These are phyloP conservation scores for Drosophila gaucha DNA, from an alignment of 2,888 invertebrate genomes.

Conservation along the genomic window DNA sequence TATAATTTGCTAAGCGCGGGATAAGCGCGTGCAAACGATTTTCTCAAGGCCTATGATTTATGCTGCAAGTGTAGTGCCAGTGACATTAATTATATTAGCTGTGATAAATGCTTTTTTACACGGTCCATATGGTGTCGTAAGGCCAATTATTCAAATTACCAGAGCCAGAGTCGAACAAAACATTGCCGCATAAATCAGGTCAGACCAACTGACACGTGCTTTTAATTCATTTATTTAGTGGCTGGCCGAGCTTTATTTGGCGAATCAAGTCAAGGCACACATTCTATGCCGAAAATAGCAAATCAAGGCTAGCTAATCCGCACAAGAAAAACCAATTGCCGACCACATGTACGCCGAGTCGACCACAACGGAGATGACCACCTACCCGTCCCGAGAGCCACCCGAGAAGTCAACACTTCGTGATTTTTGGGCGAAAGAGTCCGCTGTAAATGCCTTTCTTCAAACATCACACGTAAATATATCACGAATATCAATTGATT, in stretches of 20 bases:
- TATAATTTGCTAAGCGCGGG: constrained; percentile 41
- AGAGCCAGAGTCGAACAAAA: constrained; percentile 17
- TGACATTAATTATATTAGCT: constrained; percentile 70
- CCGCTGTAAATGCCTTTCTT: constrained; percentile 81
- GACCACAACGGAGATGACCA: constrained; percentile 78
- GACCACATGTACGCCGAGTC: constrained; percentile 71
- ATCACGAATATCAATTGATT: neutral
- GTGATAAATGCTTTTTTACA: constrained; percentile 73
- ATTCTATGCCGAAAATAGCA: constrained; percentile 53
- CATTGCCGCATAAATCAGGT: constrained; percentile 65
- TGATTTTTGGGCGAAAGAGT: constrained; percentile 82
- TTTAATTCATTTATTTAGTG: constrained; percentile 70
- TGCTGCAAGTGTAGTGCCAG: constrained; percentile 49
- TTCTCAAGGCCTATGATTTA: constrained; percentile 47
- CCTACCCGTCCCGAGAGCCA: constrained; percentile 62
- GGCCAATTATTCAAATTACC: constrained; percentile 68
- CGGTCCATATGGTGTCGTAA: constrained; percentile 32
- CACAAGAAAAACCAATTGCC: constrained; percentile 20
- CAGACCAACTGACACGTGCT: constrained; percentile 69
- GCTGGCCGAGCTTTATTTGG: constrained; percentile 1
- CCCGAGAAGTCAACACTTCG: constrained; percentile 74
- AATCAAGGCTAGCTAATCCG: constrained; percentile 63
- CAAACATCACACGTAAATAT: constrained; percentile 74
- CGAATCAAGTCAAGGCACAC: constrained; percentile 61
- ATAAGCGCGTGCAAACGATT: constrained; percentile 32